Base-by-base conservation (phyloP, 92 coral and sea anemone species). In the Palythoa caribaeorum region DNA sequence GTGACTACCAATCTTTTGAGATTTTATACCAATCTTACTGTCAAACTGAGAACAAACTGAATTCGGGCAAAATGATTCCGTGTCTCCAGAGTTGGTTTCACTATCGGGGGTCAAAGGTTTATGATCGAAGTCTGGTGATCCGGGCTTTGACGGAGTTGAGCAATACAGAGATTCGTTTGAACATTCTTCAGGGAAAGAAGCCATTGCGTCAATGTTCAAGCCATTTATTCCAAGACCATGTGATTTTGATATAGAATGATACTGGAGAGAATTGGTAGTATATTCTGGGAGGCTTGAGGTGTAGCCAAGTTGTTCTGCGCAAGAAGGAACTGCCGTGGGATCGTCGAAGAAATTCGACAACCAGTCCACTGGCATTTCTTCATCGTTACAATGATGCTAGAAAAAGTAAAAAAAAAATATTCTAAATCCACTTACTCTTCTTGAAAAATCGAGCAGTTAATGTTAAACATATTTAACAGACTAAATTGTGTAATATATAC, bases 361-460 rank as follows among this genome's bases (percentile, higher is more conserved):
- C 99, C 99, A 97, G 90, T 97, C 98, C 13, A 95, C 99, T 6
- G 99, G 94, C 69, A 93, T 92, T 38, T 94, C 99, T 83, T 95
- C 99, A 75, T 89, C 92, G 86, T 69, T 87, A 84, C 79, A 83
- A 90, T 95, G 92, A 37, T 88, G 94, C 93, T 94, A 79, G 15
- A 72, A 17, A 19, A 60, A 48, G 81, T 12, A 66, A 65, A 8
- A 44, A 44, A 44, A 28, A 71, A 38, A 8, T 76, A 59, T 11
- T 5, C 60, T 78, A 76, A 63, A 63, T 63, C 11, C 39, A 17
- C 47, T 38, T 68, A 35, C 55, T 38, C 14, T 4, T 19, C 63
- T 47, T 9, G 13, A 55, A 80, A 57, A 12, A 37, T 83, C 12
- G 50, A 55, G 76, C 76, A 73, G 73, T 20, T 62, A 69, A 48